These are phyloP conservation scores for Hydraecia micacea DNA, from an alignment of 2,888 invertebrate species.

Conservation along the genomic window DNA sequence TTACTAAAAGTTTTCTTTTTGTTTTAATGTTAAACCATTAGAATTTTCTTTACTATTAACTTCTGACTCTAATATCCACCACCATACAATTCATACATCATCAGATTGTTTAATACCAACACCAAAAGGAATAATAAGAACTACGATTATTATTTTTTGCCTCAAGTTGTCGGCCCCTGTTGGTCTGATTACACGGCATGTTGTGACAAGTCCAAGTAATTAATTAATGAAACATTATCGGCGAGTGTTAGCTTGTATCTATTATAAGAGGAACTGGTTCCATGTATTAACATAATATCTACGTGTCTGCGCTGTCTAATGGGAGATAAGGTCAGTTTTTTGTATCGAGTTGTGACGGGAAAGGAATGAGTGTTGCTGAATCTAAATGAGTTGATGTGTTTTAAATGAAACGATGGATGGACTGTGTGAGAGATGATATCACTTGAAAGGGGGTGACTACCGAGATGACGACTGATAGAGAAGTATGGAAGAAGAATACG, in stretches of 20 bases:
- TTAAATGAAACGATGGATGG: background rate
- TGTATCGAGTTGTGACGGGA: background rate
- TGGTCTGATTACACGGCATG: slow-evolving; percentile 17
- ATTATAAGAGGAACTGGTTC: slow-evolving; percentile 18
- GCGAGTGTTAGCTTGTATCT: slow-evolving; percentile 14
- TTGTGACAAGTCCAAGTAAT: slow-evolving; percentile 41
- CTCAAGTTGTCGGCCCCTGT: background rate
- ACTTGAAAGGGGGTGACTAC: background rate
- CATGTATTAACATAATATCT: slow-evolving; percentile 20
- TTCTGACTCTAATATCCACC: background rate
- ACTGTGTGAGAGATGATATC: background rate
- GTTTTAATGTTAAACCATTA: background rate
- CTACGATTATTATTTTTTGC: background rate
- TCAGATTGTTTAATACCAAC: background rate
- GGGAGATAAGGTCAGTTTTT: background rate
- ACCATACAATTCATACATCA: background rate
- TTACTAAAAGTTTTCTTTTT: background rate
- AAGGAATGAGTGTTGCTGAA: background rate
- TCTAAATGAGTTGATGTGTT: background rate
- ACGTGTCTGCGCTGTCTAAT: slow-evolving; percentile 3
- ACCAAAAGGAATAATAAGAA: background rate
- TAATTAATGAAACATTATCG: slow-evolving; percentile 32
- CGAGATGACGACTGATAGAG: too few species aligned
- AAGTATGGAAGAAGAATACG: too few species aligned
- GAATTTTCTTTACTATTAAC: background rate